Base-by-base conservation (phyloP, 2,888 invertebrate genomes). In the Colletes collaris region DNA sequence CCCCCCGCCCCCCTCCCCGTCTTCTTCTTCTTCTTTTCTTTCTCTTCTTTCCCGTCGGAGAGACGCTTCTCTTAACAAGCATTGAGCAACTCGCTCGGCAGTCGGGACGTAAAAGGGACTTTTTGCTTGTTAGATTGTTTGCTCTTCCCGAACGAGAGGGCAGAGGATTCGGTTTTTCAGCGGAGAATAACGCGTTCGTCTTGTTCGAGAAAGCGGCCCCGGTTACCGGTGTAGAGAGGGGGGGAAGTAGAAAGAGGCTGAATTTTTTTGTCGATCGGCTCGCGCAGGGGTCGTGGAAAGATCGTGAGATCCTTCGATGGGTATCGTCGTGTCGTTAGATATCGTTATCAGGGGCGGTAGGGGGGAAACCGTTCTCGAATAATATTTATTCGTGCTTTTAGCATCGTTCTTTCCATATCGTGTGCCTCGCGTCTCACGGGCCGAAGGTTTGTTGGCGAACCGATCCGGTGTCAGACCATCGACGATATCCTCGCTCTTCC, bases 81-180 rank as follows among this genome's bases (percentile, higher is more conserved):
- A 85, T 89, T 72, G 86, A 84, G 83, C 81, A 82, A 83, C 85
- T 81, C 83, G 81, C 68, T 76, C 84, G 70, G 76, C 76, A 35
- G 66, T 75, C 76, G 69, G 79, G 56, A 72, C 83, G 85, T 87
- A 83, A 88, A 88, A 86, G 85, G 81, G 83, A 86, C 86, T 88
- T 88, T 88, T 88, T 84, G 87, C 89, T 91, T 88, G 90, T 90
- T 90, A 89, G 87, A 91, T 89, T 89, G 88, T 91, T 90, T 89
- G 88, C 87, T 86, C 85, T 74, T 73, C 83, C 81, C 73, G 75
- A 76, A 73, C 60, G 72, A 50, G 74, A 65, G 73, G 68, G 67
- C 63, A 37, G 65, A 59, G 66, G 76, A 81, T 82, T 82, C 73
- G 81, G 75, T 76, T 81, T 82, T 87, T 76, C 69, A 58, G 13